Evolutionary conservation across 2,113 vertebrate genomes (phyloP).

Genomic region (Caranx ignobilis): DNA sequence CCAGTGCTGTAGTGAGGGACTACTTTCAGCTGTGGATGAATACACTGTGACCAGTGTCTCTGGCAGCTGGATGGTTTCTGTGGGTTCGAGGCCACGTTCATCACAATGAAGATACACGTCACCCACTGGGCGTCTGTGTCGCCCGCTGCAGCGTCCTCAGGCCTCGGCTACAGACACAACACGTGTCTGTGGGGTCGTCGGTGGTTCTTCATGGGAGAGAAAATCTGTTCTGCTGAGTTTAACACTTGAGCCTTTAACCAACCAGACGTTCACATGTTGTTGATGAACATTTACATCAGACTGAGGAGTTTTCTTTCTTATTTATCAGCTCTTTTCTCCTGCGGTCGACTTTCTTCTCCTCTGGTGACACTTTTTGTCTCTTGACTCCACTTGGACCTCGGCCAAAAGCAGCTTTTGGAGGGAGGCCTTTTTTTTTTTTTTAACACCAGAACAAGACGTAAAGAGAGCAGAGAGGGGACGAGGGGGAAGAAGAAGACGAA

Average conservation of each 20-base stretch:
- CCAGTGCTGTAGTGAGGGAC: neutral
- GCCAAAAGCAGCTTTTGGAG: conserved; percentile 68
- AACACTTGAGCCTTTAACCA: neutral
- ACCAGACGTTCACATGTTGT: neutral
- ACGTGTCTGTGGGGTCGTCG: too few species aligned
- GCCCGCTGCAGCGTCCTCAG: too few species aligned
- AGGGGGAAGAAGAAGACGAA: neutral
- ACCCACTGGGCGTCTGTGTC: neutral
- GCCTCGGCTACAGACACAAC: too few species aligned
- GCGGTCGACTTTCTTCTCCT: conserved; percentile 49
- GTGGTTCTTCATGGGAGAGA: too few species aligned
- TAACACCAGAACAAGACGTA: conserved; percentile 32
- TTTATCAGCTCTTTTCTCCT: conserved; percentile 12
- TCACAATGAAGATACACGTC: neutral
- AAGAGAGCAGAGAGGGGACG: neutral
- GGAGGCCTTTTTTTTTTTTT: conserved; percentile 37
- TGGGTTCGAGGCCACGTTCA: neutral
- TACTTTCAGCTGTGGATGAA: neutral
- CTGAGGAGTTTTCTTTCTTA: neutral
- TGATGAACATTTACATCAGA: neutral
- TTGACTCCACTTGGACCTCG: conserved; percentile 67
- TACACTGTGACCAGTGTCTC: neutral
- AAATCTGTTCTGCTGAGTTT: too few species aligned
- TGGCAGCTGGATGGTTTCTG: too few species aligned
- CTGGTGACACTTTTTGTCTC: conserved; percentile 71